Conservation (phyloP, 1,140 invertebrate species). For the Potamilus streckersoni region DNA sequence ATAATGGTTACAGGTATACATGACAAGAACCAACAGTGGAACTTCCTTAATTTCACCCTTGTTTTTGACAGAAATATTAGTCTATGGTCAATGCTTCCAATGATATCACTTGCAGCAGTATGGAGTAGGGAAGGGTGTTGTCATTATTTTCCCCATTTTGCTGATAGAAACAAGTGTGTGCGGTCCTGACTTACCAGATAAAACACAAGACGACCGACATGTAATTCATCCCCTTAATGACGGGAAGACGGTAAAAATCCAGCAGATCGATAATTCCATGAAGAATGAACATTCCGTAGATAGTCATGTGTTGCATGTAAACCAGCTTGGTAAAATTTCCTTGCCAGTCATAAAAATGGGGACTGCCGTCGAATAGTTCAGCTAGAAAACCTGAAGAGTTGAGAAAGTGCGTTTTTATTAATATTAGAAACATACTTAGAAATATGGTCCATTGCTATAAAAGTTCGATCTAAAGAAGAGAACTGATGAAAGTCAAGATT, state of each 20-base stretch:
- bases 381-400: slow-evolving; percentile 35
- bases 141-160: too few relatives aligned
- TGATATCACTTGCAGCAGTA: too few relatives aligned
- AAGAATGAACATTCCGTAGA: slow-evolving; percentile 39
- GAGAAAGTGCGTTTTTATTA: not conserved
- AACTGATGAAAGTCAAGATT: not conserved
- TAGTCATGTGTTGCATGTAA: slow-evolving; percentile 40
- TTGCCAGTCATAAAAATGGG: slow-evolving; percentile 13
- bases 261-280: slow-evolving; percentile 35
- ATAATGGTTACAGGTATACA: too few relatives aligned
- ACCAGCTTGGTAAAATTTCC: slow-evolving; percentile 36
- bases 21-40: too few relatives aligned
- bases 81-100: too few relatives aligned
- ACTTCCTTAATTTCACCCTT: too few relatives aligned
- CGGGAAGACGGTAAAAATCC: slow-evolving; percentile 28
- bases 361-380: slow-evolving; percentile 32
- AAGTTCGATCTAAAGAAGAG: not conserved
- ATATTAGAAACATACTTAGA: slow-evolving; percentile 9
- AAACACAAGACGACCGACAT: slow-evolving; percentile 32
- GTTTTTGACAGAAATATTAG: too few relatives aligned
- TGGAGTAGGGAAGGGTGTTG: too few relatives aligned
- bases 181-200: slow-evolving; percentile 12
- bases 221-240: slow-evolving; percentile 22
- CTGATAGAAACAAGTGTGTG: too few relatives aligned
- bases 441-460: slow-evolving; percentile 1